Percentiles rank a stretch among this genome's conserved stretches.
Evolutionary conservation across 2,888 invertebrate genomes (phyloP).

Genomic region (Coremacera marginata): DNA sequence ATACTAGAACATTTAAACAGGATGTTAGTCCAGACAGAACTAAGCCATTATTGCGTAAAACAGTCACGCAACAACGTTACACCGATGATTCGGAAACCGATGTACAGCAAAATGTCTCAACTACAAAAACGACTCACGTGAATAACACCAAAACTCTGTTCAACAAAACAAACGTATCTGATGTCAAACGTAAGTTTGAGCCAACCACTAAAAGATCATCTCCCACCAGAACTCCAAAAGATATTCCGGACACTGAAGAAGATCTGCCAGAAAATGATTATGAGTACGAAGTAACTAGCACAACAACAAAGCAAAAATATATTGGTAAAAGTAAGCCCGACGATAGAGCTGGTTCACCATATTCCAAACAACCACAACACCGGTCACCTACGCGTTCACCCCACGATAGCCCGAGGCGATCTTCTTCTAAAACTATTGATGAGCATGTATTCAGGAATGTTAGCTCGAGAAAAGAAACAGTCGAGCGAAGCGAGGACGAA

Average conservation of each 20-base stretch:
- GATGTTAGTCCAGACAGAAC: constrained; percentile 12
- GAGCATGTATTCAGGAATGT: neutral
- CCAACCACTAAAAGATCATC: constrained; percentile 30
- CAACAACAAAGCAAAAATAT: too few species aligned
- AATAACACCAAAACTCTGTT: constrained; percentile 33
- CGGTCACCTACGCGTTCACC: too few species aligned
- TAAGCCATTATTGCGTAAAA: neutral
- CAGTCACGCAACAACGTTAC: neutral
- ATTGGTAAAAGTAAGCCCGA: too few species aligned
- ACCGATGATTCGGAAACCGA: neutral
- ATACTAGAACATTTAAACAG: neutral
- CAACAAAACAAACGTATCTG: constrained; percentile 39
- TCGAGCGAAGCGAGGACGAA: constrained; percentile 40
- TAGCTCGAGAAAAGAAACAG: constrained; percentile 38
- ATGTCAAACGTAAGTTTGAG: constrained; percentile 43
- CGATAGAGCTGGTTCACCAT: too few species aligned
- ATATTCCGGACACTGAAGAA: neutral
- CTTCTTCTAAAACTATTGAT: neutral
- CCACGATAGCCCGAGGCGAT: too few species aligned
- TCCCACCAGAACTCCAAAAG: constrained; percentile 35
- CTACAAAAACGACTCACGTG: constrained; percentile 11
- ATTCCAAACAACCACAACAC: too few species aligned
- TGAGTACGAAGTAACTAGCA: too few species aligned
- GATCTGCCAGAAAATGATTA: neutral
- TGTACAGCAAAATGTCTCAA: constrained; percentile 9